Evolutionary conservation across 2,888 invertebrate genomes (phyloP), one percentile per base, ranked within the genome.

Genomic region (Drosophila anomelani): DNA sequence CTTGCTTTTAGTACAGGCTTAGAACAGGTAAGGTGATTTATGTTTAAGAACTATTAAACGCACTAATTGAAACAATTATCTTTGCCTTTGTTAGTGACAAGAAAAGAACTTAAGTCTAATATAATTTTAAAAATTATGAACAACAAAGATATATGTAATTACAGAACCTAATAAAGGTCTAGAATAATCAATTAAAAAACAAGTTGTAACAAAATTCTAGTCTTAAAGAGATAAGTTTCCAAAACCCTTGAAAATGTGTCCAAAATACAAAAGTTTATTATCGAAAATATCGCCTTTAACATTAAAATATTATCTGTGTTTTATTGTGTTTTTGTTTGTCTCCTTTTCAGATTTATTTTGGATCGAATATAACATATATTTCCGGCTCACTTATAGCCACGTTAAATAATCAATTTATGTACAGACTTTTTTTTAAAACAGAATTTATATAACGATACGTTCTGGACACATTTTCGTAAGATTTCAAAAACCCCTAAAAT

Each of bases 1-100:
- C 26, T 34, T 20, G 63, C 17, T 26, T 47, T 29, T 15, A 51
- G 63, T 49, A 41, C 60, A 60, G 23, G 23, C 23, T 23, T 23
- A 23, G 23, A 23, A 59, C 46, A 47, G 23, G 13, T 60, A 32
- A 51, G 34, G 34, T 41, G 13, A 8, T 20, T 26, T 38, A 34
- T 34, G 26, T 41, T 62, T 6, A 23, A 34, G 32, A 64, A 49
- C 17, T 34, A 64, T 61, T 41, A 46, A 61, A 63, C n/a, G 61
- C 23, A 29, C 38, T 61, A 47, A 32, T 47, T 64, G 23, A 62
- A 64, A 34, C 39, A 34, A 56, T 32, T 12, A 3, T 4, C 17
- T 20, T 26, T 26, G 61, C n/a, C 32, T 34, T n/a, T 20, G 23
- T 43, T 26, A 23, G 12, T 29, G 29, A 20, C 20, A 32, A 53